These are phyloP conservation scores for Yponomeuta sedellus DNA, from an alignment of 2,888 invertebrate genomes.

Conservation along the genomic window DNA sequence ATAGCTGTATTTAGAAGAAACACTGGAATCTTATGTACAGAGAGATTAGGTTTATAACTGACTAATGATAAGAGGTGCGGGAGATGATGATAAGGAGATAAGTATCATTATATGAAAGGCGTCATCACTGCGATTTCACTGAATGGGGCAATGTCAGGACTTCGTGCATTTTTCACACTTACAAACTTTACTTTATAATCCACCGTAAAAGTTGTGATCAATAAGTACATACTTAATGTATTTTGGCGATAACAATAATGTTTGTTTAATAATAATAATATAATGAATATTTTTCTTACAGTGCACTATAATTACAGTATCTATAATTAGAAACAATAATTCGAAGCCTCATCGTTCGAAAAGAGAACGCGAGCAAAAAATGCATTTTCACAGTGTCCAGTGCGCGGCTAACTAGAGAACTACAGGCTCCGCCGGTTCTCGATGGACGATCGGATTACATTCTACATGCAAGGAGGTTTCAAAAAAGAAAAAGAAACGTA, in stretches of 20 bases:
- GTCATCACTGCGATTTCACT: background rate
- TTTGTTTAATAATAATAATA: no score
- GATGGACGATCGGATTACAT: background rate
- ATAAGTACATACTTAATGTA: background rate
- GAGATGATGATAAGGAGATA: background rate
- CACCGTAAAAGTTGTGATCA: background rate
- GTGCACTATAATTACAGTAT: no score
- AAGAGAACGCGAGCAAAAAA: conserved; percentile 8
- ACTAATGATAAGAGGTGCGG: background rate
- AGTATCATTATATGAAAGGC: background rate
- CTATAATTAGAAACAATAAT: background rate
- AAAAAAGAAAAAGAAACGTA: conserved; percentile 29
- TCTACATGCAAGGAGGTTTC: background rate
- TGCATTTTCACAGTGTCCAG: conserved; percentile 12
- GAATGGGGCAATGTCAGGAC: background rate
- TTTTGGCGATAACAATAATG: no score
- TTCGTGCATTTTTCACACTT: background rate
- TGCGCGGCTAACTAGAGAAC: conserved; percentile 7
- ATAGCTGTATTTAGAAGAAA: background rate
- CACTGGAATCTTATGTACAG: background rate
- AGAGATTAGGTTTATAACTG: background rate
- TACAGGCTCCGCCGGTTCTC: conserved; percentile 2
- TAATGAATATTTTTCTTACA: background rate
- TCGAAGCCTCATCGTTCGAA: conserved; percentile 1
- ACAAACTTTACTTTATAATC: background rate